Percentiles rank a stretch among this genome's conserved stretches.
Conservation (phyloP, 2,888 invertebrate species). For the Panopea generosa region DNA sequence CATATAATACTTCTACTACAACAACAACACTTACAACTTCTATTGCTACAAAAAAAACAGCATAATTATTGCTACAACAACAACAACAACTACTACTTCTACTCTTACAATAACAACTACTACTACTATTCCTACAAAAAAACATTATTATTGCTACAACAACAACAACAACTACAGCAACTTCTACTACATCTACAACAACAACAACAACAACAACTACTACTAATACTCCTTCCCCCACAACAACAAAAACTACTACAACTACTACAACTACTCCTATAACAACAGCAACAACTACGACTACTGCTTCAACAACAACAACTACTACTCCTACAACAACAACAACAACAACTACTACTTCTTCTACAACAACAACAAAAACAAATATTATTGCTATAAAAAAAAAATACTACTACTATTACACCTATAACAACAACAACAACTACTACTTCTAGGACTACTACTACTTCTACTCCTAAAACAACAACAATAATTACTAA, state of each 20-base stretch:
- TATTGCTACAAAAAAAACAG: background rate
- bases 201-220: background rate
- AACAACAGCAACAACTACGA: no score
- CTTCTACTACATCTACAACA: background rate
- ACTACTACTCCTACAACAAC: no score
- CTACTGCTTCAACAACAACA: no score
- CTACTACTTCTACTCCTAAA: conserved; percentile 1
- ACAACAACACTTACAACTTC: background rate
- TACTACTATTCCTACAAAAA: no score
- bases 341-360: background rate
- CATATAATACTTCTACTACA: background rate
- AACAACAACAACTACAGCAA: background rate
- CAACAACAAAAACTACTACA: background rate
- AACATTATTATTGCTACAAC: background rate
- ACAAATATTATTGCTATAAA: background rate
- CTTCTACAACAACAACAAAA: background rate
- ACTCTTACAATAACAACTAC: no score
- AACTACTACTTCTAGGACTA: background rate
- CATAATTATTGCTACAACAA: conserved; percentile 3
- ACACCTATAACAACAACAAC: background rate
- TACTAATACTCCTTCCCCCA: no score
- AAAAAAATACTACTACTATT: background rate
- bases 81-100: no score
- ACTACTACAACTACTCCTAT: no score
- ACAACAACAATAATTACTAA: background rate